Conservation (phyloP, 1,140 invertebrate species). For the Drosophila nasuta region DNA sequence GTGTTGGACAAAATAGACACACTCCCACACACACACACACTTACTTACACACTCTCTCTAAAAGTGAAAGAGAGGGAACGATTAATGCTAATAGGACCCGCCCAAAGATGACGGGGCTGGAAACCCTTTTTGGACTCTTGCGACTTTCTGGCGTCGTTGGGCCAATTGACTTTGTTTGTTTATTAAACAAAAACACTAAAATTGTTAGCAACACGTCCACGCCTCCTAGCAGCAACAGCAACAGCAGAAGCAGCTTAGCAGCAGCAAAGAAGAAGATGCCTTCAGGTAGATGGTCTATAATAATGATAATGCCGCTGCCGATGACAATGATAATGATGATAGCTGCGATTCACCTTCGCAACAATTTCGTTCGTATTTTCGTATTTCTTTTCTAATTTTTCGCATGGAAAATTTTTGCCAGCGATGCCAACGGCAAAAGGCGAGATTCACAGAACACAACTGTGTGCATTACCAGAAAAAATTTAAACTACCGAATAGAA, state of each 20-base stretch:
- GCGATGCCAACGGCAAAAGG: background rate
- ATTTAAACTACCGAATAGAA: background rate
- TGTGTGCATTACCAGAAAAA: too few species aligned
- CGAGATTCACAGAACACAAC: too few species aligned
- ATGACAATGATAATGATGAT: slow-evolving; percentile 22
- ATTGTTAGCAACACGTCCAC: slow-evolving; percentile 67
- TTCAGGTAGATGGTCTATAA: slow-evolving; percentile 4
- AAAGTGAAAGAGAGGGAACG: slow-evolving; percentile 24
- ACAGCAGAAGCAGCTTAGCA: slow-evolving; percentile 8
- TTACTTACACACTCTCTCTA: background rate
- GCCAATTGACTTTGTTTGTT: slow-evolving; percentile 72
- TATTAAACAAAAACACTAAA: slow-evolving; percentile 78
- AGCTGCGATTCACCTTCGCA: slow-evolving; percentile 10
- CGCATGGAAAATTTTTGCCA: slow-evolving; percentile 40
- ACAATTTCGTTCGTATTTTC: background rate
- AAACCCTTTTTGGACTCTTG: slow-evolving; percentile 64
- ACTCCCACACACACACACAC: slow-evolving; percentile 47
- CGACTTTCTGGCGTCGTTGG: slow-evolving; percentile 66
- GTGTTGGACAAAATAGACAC: slow-evolving; percentile 35
- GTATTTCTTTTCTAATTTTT: slow-evolving; percentile 2
- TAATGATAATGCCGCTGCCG: slow-evolving; percentile 17
- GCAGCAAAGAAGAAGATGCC: slow-evolving; percentile 19
- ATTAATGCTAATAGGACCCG: slow-evolving; percentile 74
- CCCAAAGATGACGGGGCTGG: slow-evolving; percentile 47
- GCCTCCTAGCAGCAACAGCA: slow-evolving; percentile 4